A percentile compares a stretch with the other conserved stretches of the same genome.
phyloP scores from a whole-genome alignment of 1,140 invertebrate species.

The Panonychus citri region DNA sequence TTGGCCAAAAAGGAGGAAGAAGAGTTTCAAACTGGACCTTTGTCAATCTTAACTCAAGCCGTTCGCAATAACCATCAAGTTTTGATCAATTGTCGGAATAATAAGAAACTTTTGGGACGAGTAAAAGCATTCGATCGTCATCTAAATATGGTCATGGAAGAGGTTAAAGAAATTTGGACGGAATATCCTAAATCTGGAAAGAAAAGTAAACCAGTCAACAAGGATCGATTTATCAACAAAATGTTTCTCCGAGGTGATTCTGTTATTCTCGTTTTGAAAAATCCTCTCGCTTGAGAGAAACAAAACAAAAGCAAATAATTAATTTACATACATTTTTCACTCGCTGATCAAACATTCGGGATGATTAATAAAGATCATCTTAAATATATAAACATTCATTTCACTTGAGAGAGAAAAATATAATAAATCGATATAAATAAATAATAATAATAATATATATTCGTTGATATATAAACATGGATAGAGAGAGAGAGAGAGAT shows the following conservation, averaged over 20 bases:
- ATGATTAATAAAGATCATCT: no score
- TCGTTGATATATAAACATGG: no score
- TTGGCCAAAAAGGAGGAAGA: conserved; percentile 85
- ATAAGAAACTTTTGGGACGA: conserved; percentile 85
- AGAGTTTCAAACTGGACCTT: conserved; percentile 94
- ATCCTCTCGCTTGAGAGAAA: not conserved
- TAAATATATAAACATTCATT: no score
- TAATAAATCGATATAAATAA: no score
- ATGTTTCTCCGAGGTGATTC: conserved; percentile 98
- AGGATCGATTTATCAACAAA: conserved; percentile 96
- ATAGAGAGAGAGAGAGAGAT: no score
- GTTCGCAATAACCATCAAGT: conserved; percentile 95
- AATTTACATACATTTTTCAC: no score
- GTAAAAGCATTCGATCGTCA: conserved; percentile 97
- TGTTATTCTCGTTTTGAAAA: conserved; percentile 73
- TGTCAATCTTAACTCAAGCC: conserved; percentile 89
- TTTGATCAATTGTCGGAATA: conserved; percentile 59
- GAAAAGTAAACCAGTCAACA: conserved; percentile 90
- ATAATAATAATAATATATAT: no score
- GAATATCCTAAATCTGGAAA: conserved; percentile 89
- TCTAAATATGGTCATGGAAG: conserved; percentile 99
- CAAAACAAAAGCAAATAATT: no score
- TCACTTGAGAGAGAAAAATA: no score
- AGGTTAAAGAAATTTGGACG: conserved; percentile 99
- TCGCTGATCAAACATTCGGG: no score